Percentiles rank a stretch among this genome's conserved stretches.
Conservation (phyloP, 2,113 vertebrate genomes). For the Rousettus leschenaultii region DNA sequence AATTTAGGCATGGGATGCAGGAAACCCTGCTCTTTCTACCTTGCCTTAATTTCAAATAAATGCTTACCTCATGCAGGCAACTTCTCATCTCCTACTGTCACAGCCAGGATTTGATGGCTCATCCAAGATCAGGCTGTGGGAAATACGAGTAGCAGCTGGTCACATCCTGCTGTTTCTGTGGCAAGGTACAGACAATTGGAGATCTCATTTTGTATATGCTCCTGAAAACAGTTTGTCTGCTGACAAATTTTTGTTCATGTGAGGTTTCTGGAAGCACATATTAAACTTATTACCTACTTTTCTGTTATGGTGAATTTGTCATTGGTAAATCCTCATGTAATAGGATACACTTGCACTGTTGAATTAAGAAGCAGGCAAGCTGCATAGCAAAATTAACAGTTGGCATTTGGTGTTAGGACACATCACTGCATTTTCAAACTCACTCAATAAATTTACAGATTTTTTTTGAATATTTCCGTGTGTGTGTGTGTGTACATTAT, state of each 20-base stretch:
- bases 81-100: slow-evolving; percentile 34
- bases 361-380: neutral
- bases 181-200: slow-evolving; percentile 47
- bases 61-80: slow-evolving; percentile 43
- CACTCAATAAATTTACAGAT: neutral
- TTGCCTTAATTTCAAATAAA: slow-evolving; percentile 57
- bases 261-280: slow-evolving; percentile 26
- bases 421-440: slow-evolving; percentile 24
- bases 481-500: neutral
- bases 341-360: slow-evolving; percentile 37
- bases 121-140: slow-evolving; percentile 52
- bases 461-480: neutral
- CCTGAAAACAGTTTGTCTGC: slow-evolving; percentile 49
- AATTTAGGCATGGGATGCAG: slow-evolving; percentile 30
- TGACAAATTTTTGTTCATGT: slow-evolving; percentile 49
- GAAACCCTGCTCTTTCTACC: slow-evolving; percentile 48
- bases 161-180: slow-evolving; percentile 46
- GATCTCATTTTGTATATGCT: slow-evolving; percentile 55
- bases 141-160: slow-evolving; percentile 57
- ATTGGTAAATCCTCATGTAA: slow-evolving; percentile 1
- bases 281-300: slow-evolving; percentile 47
- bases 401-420: slow-evolving; percentile 27
- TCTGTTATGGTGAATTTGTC: neutral
- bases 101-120: slow-evolving; percentile 37
- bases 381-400: slow-evolving; percentile 4